phyloP scores from a whole-genome alignment of 2,113 vertebrate genomes.

The Rhinichthys klamathensis region DNA sequence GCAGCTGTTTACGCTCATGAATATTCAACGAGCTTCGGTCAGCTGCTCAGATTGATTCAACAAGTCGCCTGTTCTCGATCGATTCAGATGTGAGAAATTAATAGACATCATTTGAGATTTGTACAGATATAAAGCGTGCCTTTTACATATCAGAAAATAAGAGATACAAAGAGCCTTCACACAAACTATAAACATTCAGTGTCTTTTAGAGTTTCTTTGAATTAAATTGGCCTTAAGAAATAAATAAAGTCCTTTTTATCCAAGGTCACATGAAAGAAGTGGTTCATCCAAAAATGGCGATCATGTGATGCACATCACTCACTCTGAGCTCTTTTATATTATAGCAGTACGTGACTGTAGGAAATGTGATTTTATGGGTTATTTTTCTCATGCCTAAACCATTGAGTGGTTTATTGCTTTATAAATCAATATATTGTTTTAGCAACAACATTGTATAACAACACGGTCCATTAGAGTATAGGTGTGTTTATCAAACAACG shows the following conservation, averaged over 20 bases:
- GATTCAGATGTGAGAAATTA: not conserved
- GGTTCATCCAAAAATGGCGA: not conserved
- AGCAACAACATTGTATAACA: not conserved
- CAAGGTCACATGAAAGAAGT: slow-evolving; percentile 5
- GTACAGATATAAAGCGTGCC: not conserved
- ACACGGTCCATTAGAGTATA: not conserved
- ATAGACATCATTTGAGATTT: not conserved
- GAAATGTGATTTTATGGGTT: not conserved
- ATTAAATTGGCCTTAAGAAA: not conserved
- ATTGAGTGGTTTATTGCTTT: not conserved
- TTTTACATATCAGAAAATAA: not conserved
- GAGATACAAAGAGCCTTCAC: not conserved
- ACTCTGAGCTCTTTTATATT: not conserved
- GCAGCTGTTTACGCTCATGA: slow-evolving; percentile 58
- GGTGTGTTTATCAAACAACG: not conserved
- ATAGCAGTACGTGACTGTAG: not conserved
- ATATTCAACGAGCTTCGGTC: slow-evolving; percentile 44
- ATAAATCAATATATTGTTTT: not conserved
- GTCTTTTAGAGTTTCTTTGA: not conserved
- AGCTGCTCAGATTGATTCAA: slow-evolving; percentile 30
- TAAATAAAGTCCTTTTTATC: not conserved
- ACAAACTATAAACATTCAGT: not conserved
- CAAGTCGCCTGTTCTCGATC: slow-evolving; percentile 31
- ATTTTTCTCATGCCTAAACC: not conserved
- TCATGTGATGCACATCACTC: not conserved